Evolutionary conservation across 2,113 vertebrate genomes (phyloP).

Genomic region (Cervus canadensis): DNA sequence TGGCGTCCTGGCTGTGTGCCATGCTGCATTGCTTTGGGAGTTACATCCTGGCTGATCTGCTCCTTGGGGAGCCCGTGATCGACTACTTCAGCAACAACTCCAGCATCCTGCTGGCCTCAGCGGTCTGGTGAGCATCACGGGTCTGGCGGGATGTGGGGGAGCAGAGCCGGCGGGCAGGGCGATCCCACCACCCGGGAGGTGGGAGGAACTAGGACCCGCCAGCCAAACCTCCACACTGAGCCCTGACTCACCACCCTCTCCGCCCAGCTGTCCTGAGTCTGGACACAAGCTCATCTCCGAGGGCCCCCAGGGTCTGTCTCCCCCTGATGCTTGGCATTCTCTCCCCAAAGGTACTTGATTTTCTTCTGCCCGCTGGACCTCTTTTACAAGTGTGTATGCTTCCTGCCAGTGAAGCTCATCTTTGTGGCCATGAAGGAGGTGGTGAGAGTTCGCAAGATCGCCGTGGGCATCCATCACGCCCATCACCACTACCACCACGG

Average conservation of each 20-base stretch:
- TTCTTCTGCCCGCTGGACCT: constrained; percentile 98
- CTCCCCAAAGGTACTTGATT: constrained; percentile 89
- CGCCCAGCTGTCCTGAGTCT: accelerated
- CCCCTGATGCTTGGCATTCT: background rate
- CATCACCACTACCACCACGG: constrained; percentile 95
- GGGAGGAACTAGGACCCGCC: background rate
- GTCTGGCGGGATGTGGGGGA: background rate
- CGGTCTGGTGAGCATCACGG: constrained; percentile 89
- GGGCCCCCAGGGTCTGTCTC: background rate
- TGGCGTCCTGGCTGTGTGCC: constrained; percentile 96
- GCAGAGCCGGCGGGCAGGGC: accelerated
- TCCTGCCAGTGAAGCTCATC: constrained; percentile 94
- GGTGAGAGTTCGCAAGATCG: constrained; percentile 94
- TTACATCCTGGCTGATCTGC: constrained; percentile 93
- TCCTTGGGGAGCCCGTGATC: constrained; percentile 91
- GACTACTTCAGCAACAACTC: constrained; percentile 95
- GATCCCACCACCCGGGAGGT: background rate
- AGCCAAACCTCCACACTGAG: background rate
- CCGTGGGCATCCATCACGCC: constrained; percentile 93
- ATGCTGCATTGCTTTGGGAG: constrained; percentile 99
- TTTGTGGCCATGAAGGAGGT: constrained; percentile 98
- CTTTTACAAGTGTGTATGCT: constrained; percentile 97
- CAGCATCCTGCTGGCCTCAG: constrained; percentile 93
- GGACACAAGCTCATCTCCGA: accelerated
- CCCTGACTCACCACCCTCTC: accelerated